Evolutionary conservation across 2,113 vertebrate species (phyloP).

Genomic region (Miniopterus natalensis): DNA sequence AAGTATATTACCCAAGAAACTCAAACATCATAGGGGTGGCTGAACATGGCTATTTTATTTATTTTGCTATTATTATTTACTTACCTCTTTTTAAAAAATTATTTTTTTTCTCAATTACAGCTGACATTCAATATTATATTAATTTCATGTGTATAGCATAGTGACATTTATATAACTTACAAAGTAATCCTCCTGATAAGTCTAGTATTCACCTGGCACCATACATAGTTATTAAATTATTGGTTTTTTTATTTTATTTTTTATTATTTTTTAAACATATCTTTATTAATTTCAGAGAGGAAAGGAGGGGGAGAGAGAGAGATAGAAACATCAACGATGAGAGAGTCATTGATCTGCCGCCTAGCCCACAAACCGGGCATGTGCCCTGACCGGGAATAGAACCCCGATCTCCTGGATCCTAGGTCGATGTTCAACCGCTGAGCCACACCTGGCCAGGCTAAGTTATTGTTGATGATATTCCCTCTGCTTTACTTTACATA

Average conservation of each 20-base stretch:
- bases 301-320: too few relatives aligned
- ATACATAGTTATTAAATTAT: background rate
- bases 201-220: background rate
- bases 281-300: too few relatives aligned
- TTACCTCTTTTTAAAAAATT: background rate
- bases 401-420: too few relatives aligned
- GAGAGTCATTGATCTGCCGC: too few relatives aligned
- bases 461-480: background rate
- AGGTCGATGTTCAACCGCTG: too few relatives aligned
- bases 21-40: background rate
- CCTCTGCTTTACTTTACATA: background rate
- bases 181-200: background rate
- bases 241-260: too few relatives aligned
- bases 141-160: background rate
- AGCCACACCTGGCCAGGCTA: too few relatives aligned
- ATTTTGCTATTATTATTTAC: background rate
- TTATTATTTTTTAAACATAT: too few relatives aligned
- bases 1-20: background rate
- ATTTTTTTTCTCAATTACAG: background rate
- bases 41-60: constrained; percentile 5
- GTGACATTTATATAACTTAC: background rate
- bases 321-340: too few relatives aligned
- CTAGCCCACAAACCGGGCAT: too few relatives aligned
- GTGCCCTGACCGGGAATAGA: too few relatives aligned
- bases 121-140: background rate